phyloP scores from a whole-genome alignment of 1,140 invertebrate genomes.

The Drosophila pachea region DNA sequence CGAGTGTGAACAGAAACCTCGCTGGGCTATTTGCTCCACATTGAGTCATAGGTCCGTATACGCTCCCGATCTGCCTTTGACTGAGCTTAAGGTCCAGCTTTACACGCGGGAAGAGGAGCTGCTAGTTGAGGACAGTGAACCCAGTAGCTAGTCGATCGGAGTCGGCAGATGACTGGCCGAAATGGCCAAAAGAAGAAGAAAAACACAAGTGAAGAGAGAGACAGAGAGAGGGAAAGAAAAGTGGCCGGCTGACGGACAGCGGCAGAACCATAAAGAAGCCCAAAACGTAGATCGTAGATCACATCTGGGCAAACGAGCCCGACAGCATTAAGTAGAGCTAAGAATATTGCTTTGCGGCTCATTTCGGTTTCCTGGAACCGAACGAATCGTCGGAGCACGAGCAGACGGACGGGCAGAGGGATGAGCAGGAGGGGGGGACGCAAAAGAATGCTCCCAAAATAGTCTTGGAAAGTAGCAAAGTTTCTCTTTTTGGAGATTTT shows the following conservation, averaged over 20 bases:
- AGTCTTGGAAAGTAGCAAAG: constrained; percentile 10
- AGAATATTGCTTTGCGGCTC: constrained; percentile 22
- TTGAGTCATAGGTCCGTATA: too few species aligned
- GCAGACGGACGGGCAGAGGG: background rate
- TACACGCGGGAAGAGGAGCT: too few species aligned
- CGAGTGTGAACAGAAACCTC: too few species aligned
- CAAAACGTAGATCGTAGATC: constrained; percentile 24
- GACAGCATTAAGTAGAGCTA: constrained; percentile 19
- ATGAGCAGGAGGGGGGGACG: background rate
- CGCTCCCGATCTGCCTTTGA: too few species aligned
- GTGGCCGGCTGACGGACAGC: constrained; percentile 5
- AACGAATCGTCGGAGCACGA: background rate
- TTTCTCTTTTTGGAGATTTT: background rate
- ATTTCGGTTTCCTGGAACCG: constrained; percentile 7
- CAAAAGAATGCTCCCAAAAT: background rate
- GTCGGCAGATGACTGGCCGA: background rate
- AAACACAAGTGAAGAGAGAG: background rate
- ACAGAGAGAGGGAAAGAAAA: background rate
- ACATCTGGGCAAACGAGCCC: constrained; percentile 2
- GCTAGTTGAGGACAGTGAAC: too few species aligned
- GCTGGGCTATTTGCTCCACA: too few species aligned
- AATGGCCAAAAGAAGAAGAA: too few species aligned
- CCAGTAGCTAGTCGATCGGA: too few species aligned
- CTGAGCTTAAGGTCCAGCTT: too few species aligned
- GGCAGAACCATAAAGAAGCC: constrained; percentile 3